These are phyloP conservation scores for Ophion costatus DNA, from an alignment of 2,888 invertebrate species.

Conservation along the genomic window DNA sequence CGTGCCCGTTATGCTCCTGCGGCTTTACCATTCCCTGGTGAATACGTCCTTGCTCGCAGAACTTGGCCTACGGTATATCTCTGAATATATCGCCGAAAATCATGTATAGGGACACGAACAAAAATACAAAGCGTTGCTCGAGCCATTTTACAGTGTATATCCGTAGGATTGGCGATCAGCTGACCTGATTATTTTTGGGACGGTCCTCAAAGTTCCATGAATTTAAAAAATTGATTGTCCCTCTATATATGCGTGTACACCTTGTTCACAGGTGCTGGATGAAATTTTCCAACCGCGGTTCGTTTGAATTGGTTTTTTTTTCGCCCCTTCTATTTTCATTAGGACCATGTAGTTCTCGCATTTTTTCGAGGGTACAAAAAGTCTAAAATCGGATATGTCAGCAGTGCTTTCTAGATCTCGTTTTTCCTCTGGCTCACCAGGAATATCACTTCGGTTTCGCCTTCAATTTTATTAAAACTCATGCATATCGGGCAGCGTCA, in stretches of 20 bases:
- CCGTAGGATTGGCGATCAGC: too few relatives aligned
- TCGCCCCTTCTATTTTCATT: slow-evolving; percentile 32
- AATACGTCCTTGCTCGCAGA: slow-evolving; percentile 15
- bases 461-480: too few relatives aligned
- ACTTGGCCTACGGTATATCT: not conserved
- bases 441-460: too few relatives aligned
- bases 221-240: too few relatives aligned
- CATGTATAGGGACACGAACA: slow-evolving; percentile 16
- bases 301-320: slow-evolving; percentile 52
- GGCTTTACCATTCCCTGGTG: slow-evolving; percentile 7
- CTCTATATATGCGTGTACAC: not conserved
- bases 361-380: slow-evolving; percentile 8
- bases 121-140: slow-evolving; percentile 14
- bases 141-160: too few relatives aligned
- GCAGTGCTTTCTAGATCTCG: not conserved
- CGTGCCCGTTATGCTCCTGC: slow-evolving; percentile 3
- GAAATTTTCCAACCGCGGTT: slow-evolving; percentile 22
- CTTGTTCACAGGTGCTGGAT: not conserved
- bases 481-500: too few relatives aligned
- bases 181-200: too few relatives aligned
- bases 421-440: not conserved
- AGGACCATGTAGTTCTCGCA: slow-evolving; percentile 12
- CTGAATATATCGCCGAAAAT: slow-evolving; percentile 8
- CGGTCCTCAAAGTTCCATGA: too few relatives aligned
- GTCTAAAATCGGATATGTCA: slow-evolving; percentile 16